Conservation (phyloP, 1,140 invertebrate species). For the Ceratosolen solmsi region DNA sequence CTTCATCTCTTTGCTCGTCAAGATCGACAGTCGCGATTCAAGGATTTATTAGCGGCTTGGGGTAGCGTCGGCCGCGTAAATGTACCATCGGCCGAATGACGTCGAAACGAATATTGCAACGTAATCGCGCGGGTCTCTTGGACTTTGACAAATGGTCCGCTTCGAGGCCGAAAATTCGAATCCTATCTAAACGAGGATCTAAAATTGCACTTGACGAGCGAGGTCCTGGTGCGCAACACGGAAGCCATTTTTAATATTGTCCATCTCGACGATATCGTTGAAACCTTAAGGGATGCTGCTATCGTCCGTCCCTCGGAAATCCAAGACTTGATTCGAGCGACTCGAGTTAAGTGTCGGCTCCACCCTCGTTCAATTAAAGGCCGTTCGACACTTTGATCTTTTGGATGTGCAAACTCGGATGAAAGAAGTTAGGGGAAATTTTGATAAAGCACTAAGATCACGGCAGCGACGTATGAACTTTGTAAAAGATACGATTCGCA, state of each 20-base stretch:
- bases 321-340: no score
- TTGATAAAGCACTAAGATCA: neutral
- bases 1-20: neutral
- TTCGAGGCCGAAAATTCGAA: neutral
- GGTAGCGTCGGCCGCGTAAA: neutral
- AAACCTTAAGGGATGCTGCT: neutral
- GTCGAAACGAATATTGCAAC: conserved; percentile 59
- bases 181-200: conserved; percentile 65
- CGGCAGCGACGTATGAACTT: neutral
- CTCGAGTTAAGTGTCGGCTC: no score
- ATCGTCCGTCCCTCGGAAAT: no score
- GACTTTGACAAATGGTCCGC: conserved; percentile 58
- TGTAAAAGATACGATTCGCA: conserved; percentile 7
- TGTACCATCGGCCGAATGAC: neutral
- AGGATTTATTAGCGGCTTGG: neutral
- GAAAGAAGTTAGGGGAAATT: neutral
- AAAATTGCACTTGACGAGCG: conserved; percentile 53
- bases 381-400: no score
- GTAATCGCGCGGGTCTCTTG: conserved; percentile 56
- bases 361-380: no score
- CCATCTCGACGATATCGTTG: neutral
- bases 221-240: conserved; percentile 20
- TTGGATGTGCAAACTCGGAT: no score
- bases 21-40: conserved; percentile 28
- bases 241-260: conserved; percentile 50